Conservation (phyloP, 2,888 invertebrate species). For the Morpho helenor region DNA sequence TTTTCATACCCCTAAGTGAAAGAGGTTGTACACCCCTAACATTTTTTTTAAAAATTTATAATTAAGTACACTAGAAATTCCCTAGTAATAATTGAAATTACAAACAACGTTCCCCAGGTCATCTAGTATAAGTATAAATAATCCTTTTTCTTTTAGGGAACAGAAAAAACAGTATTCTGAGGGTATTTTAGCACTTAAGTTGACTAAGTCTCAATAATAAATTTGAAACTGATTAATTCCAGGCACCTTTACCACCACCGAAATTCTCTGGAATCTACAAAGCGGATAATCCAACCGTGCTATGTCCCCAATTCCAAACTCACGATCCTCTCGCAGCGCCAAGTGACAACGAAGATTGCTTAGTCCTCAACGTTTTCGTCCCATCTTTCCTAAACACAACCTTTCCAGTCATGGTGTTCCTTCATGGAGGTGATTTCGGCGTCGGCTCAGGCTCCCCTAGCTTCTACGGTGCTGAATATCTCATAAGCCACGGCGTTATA, state of each 20-base stretch:
- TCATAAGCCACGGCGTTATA: constrained; percentile 60
- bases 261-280: constrained; percentile 50
- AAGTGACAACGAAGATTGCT: constrained; percentile 69
- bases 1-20: too few species aligned
- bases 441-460: constrained; percentile 60
- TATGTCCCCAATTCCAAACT: constrained; percentile 63
- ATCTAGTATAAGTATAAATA: too few species aligned
- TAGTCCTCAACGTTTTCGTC: constrained; percentile 63
- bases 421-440: constrained; percentile 75
- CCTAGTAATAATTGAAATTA: too few species aligned
- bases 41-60: too few species aligned
- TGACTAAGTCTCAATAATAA: too few species aligned
- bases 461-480: constrained; percentile 68
- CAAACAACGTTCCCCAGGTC: too few species aligned
- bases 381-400: constrained; percentile 45
- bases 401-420: constrained; percentile 64
- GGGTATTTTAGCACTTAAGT: too few species aligned
- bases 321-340: constrained; percentile 58
- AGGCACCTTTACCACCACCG: constrained; percentile 58
- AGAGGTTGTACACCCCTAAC: too few species aligned
- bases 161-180: too few species aligned
- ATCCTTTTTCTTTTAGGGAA: too few species aligned
- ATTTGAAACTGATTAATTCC: constrained; percentile 20
- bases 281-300: constrained; percentile 53
- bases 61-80: too few species aligned